Evolutionary conservation across 2,113 vertebrate species (phyloP).

Genomic region (Muntiacus reevesi): DNA sequence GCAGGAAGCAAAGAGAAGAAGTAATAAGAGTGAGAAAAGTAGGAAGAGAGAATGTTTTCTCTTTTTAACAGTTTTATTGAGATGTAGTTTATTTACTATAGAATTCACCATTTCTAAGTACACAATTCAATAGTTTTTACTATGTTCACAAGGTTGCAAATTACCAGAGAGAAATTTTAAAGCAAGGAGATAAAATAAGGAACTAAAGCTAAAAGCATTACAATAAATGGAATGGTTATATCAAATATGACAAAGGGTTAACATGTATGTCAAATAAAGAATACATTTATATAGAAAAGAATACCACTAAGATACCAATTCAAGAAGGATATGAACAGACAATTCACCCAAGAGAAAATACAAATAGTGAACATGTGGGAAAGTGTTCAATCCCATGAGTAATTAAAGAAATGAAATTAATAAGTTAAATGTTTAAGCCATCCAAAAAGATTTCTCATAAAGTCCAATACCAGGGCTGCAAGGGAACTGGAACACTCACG

Average conservation of each 20-base stretch:
- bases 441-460: conserved; percentile 34
- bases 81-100: not conserved
- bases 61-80: not conserved
- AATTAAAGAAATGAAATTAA: conserved; percentile 45
- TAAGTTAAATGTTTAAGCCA: conserved; percentile 17
- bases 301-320: not conserved
- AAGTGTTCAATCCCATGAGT: not conserved
- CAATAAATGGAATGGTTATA: conserved; percentile 1
- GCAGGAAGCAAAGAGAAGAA: conserved; percentile 18
- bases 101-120: not conserved
- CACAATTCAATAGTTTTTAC: not conserved
- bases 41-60: not conserved
- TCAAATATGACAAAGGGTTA: conserved; percentile 15
- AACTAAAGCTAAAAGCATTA: conserved; percentile 13
- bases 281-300: conserved; percentile 19
- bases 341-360: not conserved
- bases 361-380: conserved; percentile 16
- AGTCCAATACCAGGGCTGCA: not conserved
- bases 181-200: conserved; percentile 1
- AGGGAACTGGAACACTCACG: not conserved
- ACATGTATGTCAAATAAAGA: not conserved
- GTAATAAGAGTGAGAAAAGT: not conserved
- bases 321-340: not conserved
- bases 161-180: conserved; percentile 26
- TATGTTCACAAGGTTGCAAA: not conserved